Evolutionary conservation across 2,888 invertebrate genomes (phyloP).

Genomic region (Thereva unica): DNA sequence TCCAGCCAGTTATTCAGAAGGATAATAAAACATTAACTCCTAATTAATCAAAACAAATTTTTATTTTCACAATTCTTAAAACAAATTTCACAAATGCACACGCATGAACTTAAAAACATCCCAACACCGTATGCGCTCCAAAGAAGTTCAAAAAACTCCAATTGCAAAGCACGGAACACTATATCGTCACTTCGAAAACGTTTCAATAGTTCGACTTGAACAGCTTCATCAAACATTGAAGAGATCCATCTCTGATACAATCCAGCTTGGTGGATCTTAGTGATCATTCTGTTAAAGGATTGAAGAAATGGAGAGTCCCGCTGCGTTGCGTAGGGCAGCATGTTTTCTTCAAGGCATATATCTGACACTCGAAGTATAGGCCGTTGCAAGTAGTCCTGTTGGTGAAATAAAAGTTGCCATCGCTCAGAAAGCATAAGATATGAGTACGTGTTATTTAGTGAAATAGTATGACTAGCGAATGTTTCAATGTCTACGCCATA

Average conservation of each 20-base stretch:
- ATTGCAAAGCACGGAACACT: no score
- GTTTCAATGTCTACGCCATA: background rate
- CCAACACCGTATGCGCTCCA: no score
- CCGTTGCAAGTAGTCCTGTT: conserved; percentile 11
- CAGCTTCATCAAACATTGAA: conserved; percentile 9
- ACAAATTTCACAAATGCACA: no score
- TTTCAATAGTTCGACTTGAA: background rate
- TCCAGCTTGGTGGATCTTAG: conserved; percentile 9
- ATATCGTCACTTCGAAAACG: no score
- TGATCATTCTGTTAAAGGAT: conserved; percentile 7
- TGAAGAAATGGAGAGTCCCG: conserved; percentile 29
- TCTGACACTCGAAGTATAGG: conserved; percentile 12
- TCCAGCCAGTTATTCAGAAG: no score
- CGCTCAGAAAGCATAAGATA: conserved; percentile 9
- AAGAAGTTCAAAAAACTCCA: no score
- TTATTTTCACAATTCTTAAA: no score
- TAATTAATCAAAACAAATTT: no score
- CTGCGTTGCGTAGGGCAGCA: conserved; percentile 16
- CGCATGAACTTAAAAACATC: no score
- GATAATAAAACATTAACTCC: no score
- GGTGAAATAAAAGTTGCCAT: conserved; percentile 2
- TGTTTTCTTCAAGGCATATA: conserved; percentile 16
- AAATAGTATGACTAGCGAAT: conserved; percentile 7
- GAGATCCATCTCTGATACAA: conserved; percentile 10
- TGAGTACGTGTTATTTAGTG: conserved; percentile 23